These are phyloP conservation scores for Platysteira castanea DNA, from an alignment of 2,113 vertebrate genomes.

Conservation along the genomic window DNA sequence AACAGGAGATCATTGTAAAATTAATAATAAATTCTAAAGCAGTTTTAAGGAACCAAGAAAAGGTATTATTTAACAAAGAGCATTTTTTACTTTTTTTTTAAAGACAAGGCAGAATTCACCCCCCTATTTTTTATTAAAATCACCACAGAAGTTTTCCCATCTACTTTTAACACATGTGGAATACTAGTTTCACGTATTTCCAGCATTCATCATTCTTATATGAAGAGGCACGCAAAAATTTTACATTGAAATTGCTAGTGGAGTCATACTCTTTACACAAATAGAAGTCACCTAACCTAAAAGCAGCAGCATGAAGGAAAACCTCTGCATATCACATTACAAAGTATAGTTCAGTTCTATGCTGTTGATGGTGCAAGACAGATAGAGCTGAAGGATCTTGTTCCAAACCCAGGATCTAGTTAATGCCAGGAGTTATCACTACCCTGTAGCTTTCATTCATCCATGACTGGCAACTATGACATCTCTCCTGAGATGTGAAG, in stretches of 20 bases:
- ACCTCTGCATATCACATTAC: neutral
- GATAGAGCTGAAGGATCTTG: neutral
- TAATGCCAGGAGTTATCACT: neutral
- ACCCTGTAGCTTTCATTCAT: neutral
- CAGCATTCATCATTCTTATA: neutral
- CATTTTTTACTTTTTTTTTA: fast-evolving
- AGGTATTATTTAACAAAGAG: neutral
- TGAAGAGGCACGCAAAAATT: neutral
- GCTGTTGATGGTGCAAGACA: neutral
- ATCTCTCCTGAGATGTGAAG: neutral
- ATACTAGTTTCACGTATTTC: neutral
- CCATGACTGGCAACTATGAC: neutral
- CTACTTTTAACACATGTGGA: neutral
- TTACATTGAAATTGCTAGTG: neutral
- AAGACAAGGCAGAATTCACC: neutral
- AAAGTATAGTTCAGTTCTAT: neutral
- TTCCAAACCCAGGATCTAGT: neutral
- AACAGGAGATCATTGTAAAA: neutral
- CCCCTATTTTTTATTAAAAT: neutral
- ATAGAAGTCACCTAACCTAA: neutral
- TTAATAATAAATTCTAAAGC: neutral
- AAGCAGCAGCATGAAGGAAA: neutral
- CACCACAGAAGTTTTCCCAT: neutral
- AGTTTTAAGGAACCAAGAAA: neutral
- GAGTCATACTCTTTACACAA: neutral